Evolutionary conservation across 2,797 vertebrate species (phyloP).

Genomic region (Allobates femoralis): DNA sequence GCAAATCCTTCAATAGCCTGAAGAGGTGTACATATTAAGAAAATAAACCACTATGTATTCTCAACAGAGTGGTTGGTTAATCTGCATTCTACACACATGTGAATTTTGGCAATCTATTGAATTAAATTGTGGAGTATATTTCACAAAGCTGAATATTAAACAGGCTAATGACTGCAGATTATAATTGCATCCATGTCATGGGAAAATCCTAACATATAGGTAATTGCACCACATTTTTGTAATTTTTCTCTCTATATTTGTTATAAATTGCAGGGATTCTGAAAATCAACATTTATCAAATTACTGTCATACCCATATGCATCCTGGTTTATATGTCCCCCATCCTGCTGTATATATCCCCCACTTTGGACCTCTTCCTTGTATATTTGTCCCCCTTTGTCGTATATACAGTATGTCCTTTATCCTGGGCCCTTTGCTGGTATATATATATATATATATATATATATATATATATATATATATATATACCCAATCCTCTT

Average conservation of each 20-base stretch:
- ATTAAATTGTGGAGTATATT: conserved; percentile 28
- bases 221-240: background rate
- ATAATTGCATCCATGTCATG: conserved; percentile 29
- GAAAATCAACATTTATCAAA: background rate
- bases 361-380: no score
- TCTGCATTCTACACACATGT: conserved; percentile 29
- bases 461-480: no score
- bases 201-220: background rate
- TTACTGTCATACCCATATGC: background rate
- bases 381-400: no score
- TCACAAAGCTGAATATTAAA: conserved; percentile 26
- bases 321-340: no score
- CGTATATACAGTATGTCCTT: no score
- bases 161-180: conserved; percentile 20
- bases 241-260: background rate
- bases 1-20: conserved; percentile 44
- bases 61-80: background rate
- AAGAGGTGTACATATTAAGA: conserved; percentile 39
- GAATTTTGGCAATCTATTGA: conserved; percentile 37
- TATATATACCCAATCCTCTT: no score
- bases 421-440: no score
- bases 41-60: conserved; percentile 14
- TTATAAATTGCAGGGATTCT: background rate
- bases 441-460: no score
- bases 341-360: no score